Evolutionary conservation across 2,113 vertebrate species (phyloP).

Genomic region (Scatophagus argus): DNA sequence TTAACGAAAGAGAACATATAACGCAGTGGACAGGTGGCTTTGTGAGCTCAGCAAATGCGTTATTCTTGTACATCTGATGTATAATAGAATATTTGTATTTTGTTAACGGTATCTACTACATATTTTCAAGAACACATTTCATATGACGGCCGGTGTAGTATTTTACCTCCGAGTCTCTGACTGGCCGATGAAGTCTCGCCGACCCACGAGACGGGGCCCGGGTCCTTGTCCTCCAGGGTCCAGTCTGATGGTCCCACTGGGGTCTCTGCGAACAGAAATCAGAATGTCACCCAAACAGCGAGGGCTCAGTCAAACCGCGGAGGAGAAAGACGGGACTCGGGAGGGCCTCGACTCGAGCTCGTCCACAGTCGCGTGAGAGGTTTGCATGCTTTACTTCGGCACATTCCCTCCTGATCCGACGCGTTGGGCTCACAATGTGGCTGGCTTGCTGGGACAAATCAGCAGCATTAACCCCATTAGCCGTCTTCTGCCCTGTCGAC

Average conservation of each 20-base stretch:
- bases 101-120: slow-evolving; percentile 56
- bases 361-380: slow-evolving; percentile 28
- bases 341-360: background rate
- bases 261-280: slow-evolving; percentile 35
- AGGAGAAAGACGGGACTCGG: background rate
- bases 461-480: slow-evolving; percentile 29
- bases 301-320: slow-evolving; percentile 26
- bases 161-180: slow-evolving; percentile 54
- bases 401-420: slow-evolving; percentile 66
- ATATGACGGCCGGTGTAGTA: slow-evolving; percentile 43
- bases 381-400: slow-evolving; percentile 69
- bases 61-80: slow-evolving; percentile 75
- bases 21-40: slow-evolving; percentile 79
- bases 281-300: slow-evolving; percentile 38
- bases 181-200: slow-evolving; percentile 35
- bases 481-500: slow-evolving; percentile 38
- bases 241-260: slow-evolving; percentile 16
- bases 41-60: slow-evolving; percentile 71
- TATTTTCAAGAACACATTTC: slow-evolving; percentile 70
- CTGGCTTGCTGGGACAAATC: slow-evolving; percentile 50
- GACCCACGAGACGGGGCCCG: slow-evolving; percentile 2
- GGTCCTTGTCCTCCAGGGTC: slow-evolving; percentile 29
- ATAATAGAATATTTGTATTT: slow-evolving; percentile 73
- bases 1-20: background rate
- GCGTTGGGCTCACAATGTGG: slow-evolving; percentile 20